A percentile compares a stretch with the other conserved stretches of the same genome.
Conservation (phyloP, 2,888 invertebrate genomes). For the Flabesymbios commensalis region DNA sequence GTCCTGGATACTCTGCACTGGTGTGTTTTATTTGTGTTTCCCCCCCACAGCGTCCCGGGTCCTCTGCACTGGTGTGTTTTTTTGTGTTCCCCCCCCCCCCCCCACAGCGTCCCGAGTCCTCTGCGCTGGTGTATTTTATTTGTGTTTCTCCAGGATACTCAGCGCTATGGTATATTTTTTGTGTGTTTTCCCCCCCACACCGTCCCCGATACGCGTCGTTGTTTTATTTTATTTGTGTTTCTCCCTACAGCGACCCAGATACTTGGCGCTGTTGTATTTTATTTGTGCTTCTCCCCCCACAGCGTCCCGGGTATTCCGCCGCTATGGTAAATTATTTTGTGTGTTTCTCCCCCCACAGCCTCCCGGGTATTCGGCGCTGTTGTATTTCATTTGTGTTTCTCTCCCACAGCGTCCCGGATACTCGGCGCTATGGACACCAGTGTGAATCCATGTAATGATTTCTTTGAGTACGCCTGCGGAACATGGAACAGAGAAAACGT, state of each 20-base stretch:
- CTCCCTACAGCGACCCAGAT: not conserved
- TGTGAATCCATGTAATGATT: constrained; percentile 80
- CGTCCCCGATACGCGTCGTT: no score
- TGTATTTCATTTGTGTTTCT: not conserved
- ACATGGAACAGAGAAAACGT: constrained; percentile 84
- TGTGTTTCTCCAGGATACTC: no score
- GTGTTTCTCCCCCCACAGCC: constrained; percentile 65
- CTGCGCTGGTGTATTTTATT: no score
- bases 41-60: no score
- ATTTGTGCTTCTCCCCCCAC: not conserved
- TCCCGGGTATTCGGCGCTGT: constrained; percentile 72
- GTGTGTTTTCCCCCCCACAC: no score
- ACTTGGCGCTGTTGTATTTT: not conserved
- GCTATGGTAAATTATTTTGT: not conserved
- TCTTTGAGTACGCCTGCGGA: constrained; percentile 85
- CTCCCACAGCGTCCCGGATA: constrained; percentile 73
- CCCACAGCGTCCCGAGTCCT: no score
- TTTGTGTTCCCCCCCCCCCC: no score
- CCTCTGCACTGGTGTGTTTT: no score
- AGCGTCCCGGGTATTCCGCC: no score
- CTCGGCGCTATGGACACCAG: constrained; percentile 78
- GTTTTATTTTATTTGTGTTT: not conserved
- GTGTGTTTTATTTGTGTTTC: no score
- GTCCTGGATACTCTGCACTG: no score
- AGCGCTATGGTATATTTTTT: no score